Base-by-base conservation (phyloP, 1,140 invertebrate species). In the Drosophila biarmipes region DNA sequence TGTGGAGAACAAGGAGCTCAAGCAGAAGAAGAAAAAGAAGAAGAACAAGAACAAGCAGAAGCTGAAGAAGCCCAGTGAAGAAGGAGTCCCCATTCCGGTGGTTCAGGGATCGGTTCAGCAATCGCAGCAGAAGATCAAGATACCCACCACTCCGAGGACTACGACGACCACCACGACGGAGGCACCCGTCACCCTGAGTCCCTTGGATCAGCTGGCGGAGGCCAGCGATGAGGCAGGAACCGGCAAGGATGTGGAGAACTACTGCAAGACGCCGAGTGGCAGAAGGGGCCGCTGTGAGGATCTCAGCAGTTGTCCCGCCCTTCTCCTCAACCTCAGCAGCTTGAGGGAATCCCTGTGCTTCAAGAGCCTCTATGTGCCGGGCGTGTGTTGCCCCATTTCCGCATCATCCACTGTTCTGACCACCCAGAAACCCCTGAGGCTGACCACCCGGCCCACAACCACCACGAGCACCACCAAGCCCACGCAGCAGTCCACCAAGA, bases 271-370 rank as follows among this genome's bases (percentile, higher is more conserved):
- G 0, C 97, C 97, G 0, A 95, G 95, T 69, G 96, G 96, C 4
- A 92, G 94, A 29, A 92, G 93, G 1, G 97, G 97, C n/a, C 95
- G 95, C 61, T 98, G 97, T 74, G 95, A 97, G 77, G 97, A 98
- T 91, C 93, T 98, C 8, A 97, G 96, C 74, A 96, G 96, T 68
- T 98, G 97, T 92, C 97, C 97, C 0, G 96, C 97, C 73, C 91
- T 98, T 11, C 92, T 98, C 1, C 92, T 98, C 7, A 97, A 98
- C 90, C 93, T 98, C 11, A 94, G 95, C 8, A 96, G 95, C 86
- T 92, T 98, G 0, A 93, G 97, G 37, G 96, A 97, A 82, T 98
- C 97, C 0, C 93, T 98, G 7, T 98, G 97, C 89, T 98, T 98
- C 85, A 98, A 98, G 92, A 96, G 96, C 71, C 93, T 98, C 1